A percentile compares a stretch with the other conserved stretches of the same genome.
Conservation (phyloP, 2,888 invertebrate genomes). For the Achlya flavicornis region DNA sequence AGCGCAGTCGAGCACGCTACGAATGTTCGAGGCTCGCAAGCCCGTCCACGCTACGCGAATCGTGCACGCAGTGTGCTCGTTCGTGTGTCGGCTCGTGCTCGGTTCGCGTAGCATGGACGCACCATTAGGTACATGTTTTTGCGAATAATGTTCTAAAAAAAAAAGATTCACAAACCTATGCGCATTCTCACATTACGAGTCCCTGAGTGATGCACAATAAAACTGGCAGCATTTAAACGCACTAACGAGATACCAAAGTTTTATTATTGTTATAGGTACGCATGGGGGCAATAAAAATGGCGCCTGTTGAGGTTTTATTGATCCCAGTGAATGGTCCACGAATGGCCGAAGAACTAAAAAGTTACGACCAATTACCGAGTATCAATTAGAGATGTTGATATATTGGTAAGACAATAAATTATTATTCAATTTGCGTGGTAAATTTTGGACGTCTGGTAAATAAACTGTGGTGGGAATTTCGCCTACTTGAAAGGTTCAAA, state of each 20-base stretch:
- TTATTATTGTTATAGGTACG: slow-evolving; percentile 47
- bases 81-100: too few species aligned
- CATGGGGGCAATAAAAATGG: slow-evolving; percentile 47
- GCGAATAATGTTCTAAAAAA: not conserved
- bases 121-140: too few species aligned
- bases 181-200: not conserved
- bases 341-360: slow-evolving; percentile 19
- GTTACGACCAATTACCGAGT: slow-evolving; percentile 58
- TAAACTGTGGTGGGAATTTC: too few species aligned
- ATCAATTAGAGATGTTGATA: slow-evolving; percentile 56
- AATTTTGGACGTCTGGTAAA: slow-evolving; percentile 10
- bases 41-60: too few species aligned
- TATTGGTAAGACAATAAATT: slow-evolving; percentile 46
- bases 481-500: not conserved
- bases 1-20: too few species aligned
- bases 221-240: slow-evolving; percentile 25
- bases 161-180: not conserved
- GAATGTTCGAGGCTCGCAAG: too few species aligned
- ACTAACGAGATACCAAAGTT: slow-evolving; percentile 47
- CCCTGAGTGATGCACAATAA: slow-evolving; percentile 17
- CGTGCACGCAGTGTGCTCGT: too few species aligned
- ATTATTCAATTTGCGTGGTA: slow-evolving; percentile 41
- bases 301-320: slow-evolving; percentile 40
- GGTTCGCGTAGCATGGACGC: too few species aligned
- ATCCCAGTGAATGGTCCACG: slow-evolving; percentile 34